Evolutionary conservation across 2,888 invertebrate genomes (phyloP), one percentile per base, ranked within the genome.

Genomic region (Drosophila planitibia): DNA sequence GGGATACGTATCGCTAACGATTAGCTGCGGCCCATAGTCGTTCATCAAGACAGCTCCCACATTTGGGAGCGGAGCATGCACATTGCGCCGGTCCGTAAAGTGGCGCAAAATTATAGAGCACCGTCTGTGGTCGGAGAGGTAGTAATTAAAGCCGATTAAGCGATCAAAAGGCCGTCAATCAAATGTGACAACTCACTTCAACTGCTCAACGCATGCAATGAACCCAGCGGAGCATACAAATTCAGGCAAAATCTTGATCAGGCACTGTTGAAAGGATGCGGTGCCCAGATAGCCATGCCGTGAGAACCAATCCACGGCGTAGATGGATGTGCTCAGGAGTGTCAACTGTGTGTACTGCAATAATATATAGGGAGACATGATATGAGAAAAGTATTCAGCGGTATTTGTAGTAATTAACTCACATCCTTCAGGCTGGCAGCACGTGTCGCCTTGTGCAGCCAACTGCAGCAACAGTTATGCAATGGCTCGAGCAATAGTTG

Each of bases 341-440:
- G 92, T 92, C 61, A 92, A 85, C 73, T 94, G 93, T 2, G 93
- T 91, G 66, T 92, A 93, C 93, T 93, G 41, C 3, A 84, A 83
- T 5, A 3, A 5, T 0, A n/a, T n/a, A 25, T 16, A 35, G 16
- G 0, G 14, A 30, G 4, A 7, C 4, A 44, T 41, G 10, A 22
- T 28, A 7, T 44, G 10, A 59, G n/a, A 12, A 25, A 30, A 19
- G 0, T 37, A 10, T 28, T 66, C 2, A 3, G 4, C 7, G 10
- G 22, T 0, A 32, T 37, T 12, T 19, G 9, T 44, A 39, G 5
- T 6, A 44, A 19, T 25, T 19, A 1, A 76, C 76, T 78, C 70
- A 93, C 93, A 88, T 93, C 93, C 54, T 88, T 85, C 10, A 92
- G 75, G 35, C 84, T 59, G 0, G 65, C 66, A 6, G 63, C 51